Base-by-base conservation (phyloP, 2,797 vertebrate genomes). In the Allobates femoralis region DNA sequence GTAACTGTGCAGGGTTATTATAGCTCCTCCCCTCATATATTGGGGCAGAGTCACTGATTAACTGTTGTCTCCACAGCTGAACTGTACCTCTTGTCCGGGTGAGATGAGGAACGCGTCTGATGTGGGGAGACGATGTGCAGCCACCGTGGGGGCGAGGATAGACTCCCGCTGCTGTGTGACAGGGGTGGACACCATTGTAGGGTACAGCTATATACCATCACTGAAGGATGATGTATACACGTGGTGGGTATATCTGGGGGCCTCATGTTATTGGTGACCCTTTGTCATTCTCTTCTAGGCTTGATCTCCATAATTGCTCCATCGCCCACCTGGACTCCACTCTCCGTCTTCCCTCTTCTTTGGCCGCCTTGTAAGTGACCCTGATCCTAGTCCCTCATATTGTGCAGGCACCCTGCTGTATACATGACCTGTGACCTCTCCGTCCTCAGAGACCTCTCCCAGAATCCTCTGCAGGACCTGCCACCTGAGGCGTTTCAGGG, bases 241-340 rank as follows among this genome's bases (percentile, higher is more conserved):
- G 3, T 16, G 19, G 15, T 55, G 18, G 53, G n/a, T n/a, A n/a
- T n/a, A n/a, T n/a, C n/a, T n/a, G 53, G 53, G 53, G 0, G 16
- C 0, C 5, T 21, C 23, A 11, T 3, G n/a, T 12, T n/a, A 18
- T 60, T 12, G n/a, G n/a, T 60, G n/a, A 60, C 58, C n/a, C 3
- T 10, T 32, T 14, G n/a, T 5, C 51, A 1, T 34, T 73, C 12
- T 62, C 37, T 50, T 69, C 5, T 55, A 85, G 84, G 53, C n/a
- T 85, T 21, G 84, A 85, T 28, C 53, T 85, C 26, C 67, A 78
- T 56, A 85, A 85, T 28, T 85, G 84, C 77, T 85, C 84, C 26
- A 28, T 85, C 26, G 32, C 30, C 11, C 66, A n/a, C 26, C 84
- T 85, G 15, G 84, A 85, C 53, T 18, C 62, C 11, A 32, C 21